A percentile compares a stretch with the other conserved stretches of the same genome.
Evolutionary conservation across 1,140 invertebrate genomes (phyloP).

Genomic region (Aleiodes sp.): DNA sequence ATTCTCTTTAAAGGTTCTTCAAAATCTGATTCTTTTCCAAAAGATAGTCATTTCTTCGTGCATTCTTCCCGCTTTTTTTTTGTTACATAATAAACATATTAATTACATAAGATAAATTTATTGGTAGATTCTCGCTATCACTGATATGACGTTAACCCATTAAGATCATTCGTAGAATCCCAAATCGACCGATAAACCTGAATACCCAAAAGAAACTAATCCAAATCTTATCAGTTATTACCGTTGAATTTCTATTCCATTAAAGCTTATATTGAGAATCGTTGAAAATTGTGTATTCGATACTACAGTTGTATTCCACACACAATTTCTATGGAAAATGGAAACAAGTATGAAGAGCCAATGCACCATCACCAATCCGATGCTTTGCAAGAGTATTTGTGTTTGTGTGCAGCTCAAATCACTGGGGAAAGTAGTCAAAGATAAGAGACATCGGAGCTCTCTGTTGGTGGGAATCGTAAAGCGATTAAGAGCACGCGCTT

Average conservation of each 20-base stretch:
- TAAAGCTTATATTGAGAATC: neutral
- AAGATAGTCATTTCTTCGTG: too few species aligned
- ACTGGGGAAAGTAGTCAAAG: constrained; percentile 32
- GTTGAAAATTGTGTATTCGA: neutral
- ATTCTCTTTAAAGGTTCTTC: too few species aligned
- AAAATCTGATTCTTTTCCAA: too few species aligned
- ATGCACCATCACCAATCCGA: neutral
- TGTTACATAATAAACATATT: too few species aligned
- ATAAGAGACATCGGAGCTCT: constrained; percentile 31
- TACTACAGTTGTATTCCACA: neutral
- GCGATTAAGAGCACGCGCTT: constrained; percentile 30
- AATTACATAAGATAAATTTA: too few species aligned
- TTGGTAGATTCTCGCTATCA: too few species aligned
- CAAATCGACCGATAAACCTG: too few species aligned
- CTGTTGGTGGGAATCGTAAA: constrained; percentile 38
- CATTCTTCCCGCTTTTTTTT: too few species aligned
- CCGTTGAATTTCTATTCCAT: neutral
- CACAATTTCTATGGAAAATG: too few species aligned
- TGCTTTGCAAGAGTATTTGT: neutral
- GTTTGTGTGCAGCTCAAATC: constrained; percentile 21
- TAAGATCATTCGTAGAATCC: too few species aligned
- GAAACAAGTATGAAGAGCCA: neutral
- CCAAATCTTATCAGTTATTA: neutral
- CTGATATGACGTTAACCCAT: too few species aligned
- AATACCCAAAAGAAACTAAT: neutral